These are phyloP conservation scores for Pelochelys cantorii DNA, from an alignment of 2,797 vertebrate species.

Conservation along the genomic window DNA sequence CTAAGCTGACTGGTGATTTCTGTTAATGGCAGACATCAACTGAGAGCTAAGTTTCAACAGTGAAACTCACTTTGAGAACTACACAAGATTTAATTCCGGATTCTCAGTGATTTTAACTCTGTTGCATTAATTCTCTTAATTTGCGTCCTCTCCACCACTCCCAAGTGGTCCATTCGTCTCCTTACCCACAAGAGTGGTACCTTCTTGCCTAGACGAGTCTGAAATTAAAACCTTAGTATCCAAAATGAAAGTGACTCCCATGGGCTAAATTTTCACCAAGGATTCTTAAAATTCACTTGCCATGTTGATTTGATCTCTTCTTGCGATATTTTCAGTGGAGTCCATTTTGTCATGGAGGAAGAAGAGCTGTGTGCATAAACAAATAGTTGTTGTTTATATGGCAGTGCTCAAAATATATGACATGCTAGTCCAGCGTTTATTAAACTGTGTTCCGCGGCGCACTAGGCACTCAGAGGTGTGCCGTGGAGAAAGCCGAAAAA, in stretches of 20 bases:
- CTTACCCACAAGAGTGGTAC: background rate
- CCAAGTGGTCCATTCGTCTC: background rate
- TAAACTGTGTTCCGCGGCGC: too few species aligned
- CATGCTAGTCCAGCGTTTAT: too few species aligned
- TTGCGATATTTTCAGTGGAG: background rate
- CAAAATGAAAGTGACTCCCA: background rate
- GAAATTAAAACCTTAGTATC: accelerated
- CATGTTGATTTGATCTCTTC: background rate
- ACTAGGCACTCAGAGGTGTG: too few species aligned
- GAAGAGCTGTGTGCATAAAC: background rate
- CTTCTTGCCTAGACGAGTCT: background rate
- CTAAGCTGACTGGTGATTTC: background rate
- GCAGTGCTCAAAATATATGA: background rate
- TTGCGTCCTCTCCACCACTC: background rate
- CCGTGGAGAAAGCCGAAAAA: too few species aligned
- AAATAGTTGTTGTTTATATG: background rate
- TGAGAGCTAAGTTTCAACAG: background rate
- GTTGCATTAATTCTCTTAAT: background rate
- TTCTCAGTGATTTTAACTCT: background rate
- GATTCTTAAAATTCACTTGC: background rate
- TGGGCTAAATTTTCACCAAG: background rate
- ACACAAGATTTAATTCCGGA: background rate
- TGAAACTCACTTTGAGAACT: background rate
- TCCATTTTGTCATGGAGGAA: background rate
- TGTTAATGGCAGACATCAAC: accelerated